A percentile compares a stretch with the other conserved stretches of the same genome.
phyloP scores from a whole-genome alignment of 2,113 vertebrate genomes.

The Cygnus buccinator region DNA sequence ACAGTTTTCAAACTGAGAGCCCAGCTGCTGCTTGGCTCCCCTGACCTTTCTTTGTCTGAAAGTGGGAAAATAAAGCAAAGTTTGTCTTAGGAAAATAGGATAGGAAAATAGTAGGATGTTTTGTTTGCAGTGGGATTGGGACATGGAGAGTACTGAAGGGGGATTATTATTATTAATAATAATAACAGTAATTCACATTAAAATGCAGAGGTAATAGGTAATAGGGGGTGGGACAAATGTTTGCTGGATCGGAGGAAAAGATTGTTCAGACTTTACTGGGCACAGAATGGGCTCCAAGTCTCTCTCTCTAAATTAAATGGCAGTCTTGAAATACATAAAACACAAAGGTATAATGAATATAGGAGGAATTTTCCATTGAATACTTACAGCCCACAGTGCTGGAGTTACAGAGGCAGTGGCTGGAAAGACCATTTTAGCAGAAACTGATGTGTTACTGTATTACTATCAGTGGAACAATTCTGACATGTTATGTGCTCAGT shows the following conservation, averaged over 20 bases:
- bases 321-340: not conserved
- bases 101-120: not conserved
- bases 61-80: not conserved
- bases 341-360: not conserved
- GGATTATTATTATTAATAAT: not conserved
- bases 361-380: not conserved
- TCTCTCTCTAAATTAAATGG: not conserved
- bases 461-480: not conserved
- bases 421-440: not conserved
- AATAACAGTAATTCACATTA: not conserved
- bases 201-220: not conserved
- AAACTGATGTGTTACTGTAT: not conserved
- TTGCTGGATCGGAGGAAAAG: not conserved
- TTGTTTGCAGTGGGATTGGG: not conserved
- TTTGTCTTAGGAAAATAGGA: not conserved
- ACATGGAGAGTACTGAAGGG: not conserved
- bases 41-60: not conserved
- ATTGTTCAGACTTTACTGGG: not conserved
- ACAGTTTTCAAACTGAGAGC: not conserved
- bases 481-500: not conserved
- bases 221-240: not conserved
- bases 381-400: not conserved
- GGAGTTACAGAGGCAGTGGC: not conserved
- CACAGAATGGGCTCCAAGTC: not conserved
- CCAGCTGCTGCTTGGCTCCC: not conserved